phyloP scores from a whole-genome alignment of 2,113 vertebrate species.

The Neodontobutis hainanensis region DNA sequence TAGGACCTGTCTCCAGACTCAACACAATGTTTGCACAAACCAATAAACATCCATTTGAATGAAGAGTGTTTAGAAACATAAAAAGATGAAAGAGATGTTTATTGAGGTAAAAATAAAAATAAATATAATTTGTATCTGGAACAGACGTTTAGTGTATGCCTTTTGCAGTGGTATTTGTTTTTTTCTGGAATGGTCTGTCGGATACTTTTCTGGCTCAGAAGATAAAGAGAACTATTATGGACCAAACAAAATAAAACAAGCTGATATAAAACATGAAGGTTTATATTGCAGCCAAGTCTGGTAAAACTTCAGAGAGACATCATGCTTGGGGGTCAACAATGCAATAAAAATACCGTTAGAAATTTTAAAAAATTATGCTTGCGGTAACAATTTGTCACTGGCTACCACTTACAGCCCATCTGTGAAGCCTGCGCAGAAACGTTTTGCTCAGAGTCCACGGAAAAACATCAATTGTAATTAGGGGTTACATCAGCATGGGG shows the following conservation, averaged over 20 bases:
- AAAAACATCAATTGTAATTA: constrained; percentile 67
- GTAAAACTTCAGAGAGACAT: background rate
- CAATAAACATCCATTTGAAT: background rate
- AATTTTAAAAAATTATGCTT: background rate
- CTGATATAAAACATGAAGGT: constrained; percentile 6
- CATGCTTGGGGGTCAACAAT: constrained; percentile 4
- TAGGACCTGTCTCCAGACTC: background rate
- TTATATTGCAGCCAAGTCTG: constrained; percentile 17
- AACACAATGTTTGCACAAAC: background rate
- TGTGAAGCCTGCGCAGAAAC: constrained; percentile 39
- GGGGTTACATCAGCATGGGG: constrained; percentile 54
- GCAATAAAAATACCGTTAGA: constrained; percentile 20
- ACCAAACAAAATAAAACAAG: background rate
- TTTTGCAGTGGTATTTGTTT: background rate
- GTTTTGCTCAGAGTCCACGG: constrained; percentile 53
- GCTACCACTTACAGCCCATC: constrained; percentile 26
- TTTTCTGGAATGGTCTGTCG: background rate
- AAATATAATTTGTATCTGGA: background rate
- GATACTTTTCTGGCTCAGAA: constrained; percentile 1
- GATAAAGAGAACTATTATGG: background rate
- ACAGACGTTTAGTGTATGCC: background rate
- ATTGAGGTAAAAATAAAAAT: background rate
- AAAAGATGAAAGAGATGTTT: background rate
- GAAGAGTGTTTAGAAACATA: background rate
- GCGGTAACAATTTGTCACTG: constrained; percentile 10